Percentiles rank a stretch among this genome's conserved stretches.
phyloP scores from a whole-genome alignment of 2,888 invertebrate species.

The Sinelater perroti region DNA sequence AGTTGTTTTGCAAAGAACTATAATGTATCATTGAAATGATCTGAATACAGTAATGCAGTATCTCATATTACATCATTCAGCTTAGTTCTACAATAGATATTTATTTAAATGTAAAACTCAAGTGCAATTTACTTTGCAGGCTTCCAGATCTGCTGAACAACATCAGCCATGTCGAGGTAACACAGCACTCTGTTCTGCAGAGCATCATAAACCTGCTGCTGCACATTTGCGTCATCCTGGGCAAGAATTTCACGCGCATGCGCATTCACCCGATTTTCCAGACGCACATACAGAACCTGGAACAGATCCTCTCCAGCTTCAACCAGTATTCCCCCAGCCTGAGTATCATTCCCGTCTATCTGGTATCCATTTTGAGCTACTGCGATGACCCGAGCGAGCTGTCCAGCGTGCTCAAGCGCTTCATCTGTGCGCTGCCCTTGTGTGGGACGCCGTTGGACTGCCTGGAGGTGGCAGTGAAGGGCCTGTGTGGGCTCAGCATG shows the following conservation, averaged over 20 bases:
- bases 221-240: constrained; percentile 72
- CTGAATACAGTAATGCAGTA: no score
- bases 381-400: constrained; percentile 63
- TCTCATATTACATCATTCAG: no score
- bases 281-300: constrained; percentile 67
- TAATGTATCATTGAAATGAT: no score
- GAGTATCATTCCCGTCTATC: constrained; percentile 69
- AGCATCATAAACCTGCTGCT: constrained; percentile 66
- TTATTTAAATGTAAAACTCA: no score
- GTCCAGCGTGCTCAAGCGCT: constrained; percentile 67
- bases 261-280: constrained; percentile 68
- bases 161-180: constrained; percentile 64
- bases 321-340: constrained; percentile 66
- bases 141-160: constrained; percentile 68
- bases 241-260: constrained; percentile 67
- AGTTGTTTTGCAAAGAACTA: no score
- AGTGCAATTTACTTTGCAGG: constrained; percentile 56
- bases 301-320: constrained; percentile 68
- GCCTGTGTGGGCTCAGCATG: constrained; percentile 56
- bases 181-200: constrained; percentile 64
- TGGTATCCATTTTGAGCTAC: constrained; percentile 66
- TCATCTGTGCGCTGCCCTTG: constrained; percentile 63
- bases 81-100: no score
- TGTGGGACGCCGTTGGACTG: constrained; percentile 63
- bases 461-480: constrained; percentile 56